Percentiles rank a stretch among this genome's conserved stretches.
These are phyloP conservation scores for Sebastes minor DNA, from an alignment of 2,797 vertebrate genomes.

Conservation along the genomic window DNA sequence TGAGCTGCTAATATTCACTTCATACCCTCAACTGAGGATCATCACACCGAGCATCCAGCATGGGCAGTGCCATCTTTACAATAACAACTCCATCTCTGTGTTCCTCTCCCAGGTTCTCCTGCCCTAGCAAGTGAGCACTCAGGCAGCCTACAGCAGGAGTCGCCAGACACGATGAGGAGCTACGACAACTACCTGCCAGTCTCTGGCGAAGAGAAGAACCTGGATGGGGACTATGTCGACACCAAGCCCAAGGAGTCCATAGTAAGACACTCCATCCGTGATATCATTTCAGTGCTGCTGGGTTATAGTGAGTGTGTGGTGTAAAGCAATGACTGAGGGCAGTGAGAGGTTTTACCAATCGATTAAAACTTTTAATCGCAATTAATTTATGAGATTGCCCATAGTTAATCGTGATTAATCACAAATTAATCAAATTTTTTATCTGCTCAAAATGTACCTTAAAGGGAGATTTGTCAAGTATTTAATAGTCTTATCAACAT, in stretches of 20 bases:
- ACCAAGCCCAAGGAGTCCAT: conserved; percentile 84
- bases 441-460: too few relatives aligned
- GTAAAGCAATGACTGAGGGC: too few relatives aligned
- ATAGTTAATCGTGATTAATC: too few relatives aligned
- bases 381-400: too few relatives aligned
- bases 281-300: background rate
- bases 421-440: too few relatives aligned
- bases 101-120: conserved; percentile 46
- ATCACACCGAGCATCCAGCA: background rate
- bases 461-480: too few relatives aligned
- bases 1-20: background rate
- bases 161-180: conserved; percentile 81
- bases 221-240: conserved; percentile 80
- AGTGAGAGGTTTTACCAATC: too few relatives aligned
- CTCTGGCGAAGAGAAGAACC: conserved; percentile 82
- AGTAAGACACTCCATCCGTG: conserved; percentile 64
- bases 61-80: background rate
- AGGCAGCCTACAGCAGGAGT: conserved; percentile 47
- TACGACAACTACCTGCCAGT: conserved; percentile 86
- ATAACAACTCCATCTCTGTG: background rate
- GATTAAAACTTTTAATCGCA: too few relatives aligned
- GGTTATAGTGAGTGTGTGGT: too few relatives aligned
- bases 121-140: conserved; percentile 44
- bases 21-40: background rate
- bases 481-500: too few relatives aligned